Base-by-base conservation (phyloP, 2,888 invertebrate species). In the Drosophila subquinaria region DNA sequence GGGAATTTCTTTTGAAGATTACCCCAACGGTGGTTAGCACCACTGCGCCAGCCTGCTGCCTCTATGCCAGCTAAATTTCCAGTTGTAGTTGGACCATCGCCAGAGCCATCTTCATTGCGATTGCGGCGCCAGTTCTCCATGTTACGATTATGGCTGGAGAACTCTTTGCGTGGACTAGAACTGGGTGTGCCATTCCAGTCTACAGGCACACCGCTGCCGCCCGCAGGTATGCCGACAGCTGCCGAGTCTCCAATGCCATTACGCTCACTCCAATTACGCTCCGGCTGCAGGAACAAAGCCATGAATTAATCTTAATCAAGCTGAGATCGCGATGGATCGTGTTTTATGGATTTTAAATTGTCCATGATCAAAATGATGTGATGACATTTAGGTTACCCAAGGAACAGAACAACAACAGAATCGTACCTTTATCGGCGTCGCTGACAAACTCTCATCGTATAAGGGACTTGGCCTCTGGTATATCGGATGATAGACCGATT, bases 161-260 rank as follows among this genome's bases (percentile, higher is more conserved):
- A 92, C 61, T 93, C 93, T 69, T 92, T 93, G 1, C 93, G 86
- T 2, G 93, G 93, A 81, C 92, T 92, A n/a, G 92, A 91, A 20
- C 82, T 79, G 2, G 92, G 92, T 6, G 92, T 91, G 3, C 91
- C 89, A 64, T 89, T 92, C 92, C 93, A 92, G 42, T 92, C 91
- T 15, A 88, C 75, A 5, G 63, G 9, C 8, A 62, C 56, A 11
- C 59, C 65, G 66, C 68, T 5, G 64, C 61, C 5, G 69, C 30
- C 35, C 35, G 36, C 5, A 4, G 61, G 8, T n/a, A 53, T 23
- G 1, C 75, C 65, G 2, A 69, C 53, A 15, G 61, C 48, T 0
- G 63, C 11, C 3, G 69, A 60, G n/a, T 91, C 92, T 0, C 82
- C 88, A 1, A 89, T 82, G 15, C 90, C 91, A 87, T 93, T 93